Evolutionary conservation across 2,888 invertebrate species (phyloP).

Genomic region (Hyposoter didymator): DNA sequence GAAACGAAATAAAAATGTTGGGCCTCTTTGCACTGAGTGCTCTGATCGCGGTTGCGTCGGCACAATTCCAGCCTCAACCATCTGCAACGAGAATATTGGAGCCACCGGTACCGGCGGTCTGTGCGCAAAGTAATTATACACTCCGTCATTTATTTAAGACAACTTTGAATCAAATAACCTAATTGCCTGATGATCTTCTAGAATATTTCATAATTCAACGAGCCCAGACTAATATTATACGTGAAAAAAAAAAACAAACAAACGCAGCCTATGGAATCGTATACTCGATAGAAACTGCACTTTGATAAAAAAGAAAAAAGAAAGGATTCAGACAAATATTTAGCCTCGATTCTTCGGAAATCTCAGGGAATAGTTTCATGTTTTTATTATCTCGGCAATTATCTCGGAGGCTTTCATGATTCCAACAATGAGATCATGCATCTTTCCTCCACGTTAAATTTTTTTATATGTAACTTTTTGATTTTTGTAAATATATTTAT

Average conservation of each 20-base stretch:
- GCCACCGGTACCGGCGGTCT: slow-evolving; percentile 90
- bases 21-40: slow-evolving; percentile 79
- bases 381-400: background rate
- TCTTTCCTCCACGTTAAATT: background rate
- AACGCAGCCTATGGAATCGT: background rate
- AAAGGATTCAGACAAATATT: background rate
- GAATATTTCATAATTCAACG: background rate
- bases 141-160: background rate
- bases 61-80: slow-evolving; percentile 87
- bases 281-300: background rate
- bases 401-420: background rate
- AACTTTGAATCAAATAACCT: background rate
- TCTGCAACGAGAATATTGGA: slow-evolving; percentile 90
- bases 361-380: background rate
- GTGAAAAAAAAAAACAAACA: background rate
- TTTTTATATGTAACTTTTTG: background rate
- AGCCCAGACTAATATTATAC: background rate
- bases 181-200: background rate
- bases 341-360: background rate
- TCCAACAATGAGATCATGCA: background rate
- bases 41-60: slow-evolving; percentile 85
- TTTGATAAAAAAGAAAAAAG: background rate
- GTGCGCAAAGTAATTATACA: slow-evolving; percentile 89
- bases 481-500: background rate
- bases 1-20: slow-evolving; percentile 74